These are phyloP conservation scores for Poeciliopsis turneri DNA, from an alignment of 2,797 vertebrate species.

Conservation along the genomic window DNA sequence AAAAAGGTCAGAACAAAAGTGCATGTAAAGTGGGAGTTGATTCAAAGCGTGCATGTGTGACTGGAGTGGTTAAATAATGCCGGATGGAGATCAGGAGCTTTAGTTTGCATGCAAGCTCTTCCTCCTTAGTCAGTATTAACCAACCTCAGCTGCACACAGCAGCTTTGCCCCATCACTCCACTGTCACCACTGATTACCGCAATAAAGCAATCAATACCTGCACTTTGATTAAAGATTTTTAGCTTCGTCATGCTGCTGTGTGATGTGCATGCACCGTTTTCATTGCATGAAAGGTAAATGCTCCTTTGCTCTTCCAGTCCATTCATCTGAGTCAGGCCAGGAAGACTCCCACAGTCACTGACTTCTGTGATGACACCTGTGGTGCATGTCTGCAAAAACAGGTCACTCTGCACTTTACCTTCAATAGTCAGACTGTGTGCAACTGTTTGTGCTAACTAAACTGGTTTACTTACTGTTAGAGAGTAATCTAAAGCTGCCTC, in stretches of 20 bases:
- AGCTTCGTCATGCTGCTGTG: not conserved
- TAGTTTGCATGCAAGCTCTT: not conserved
- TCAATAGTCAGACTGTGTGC: too few species aligned
- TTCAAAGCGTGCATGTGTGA: slow-evolving; percentile 6
- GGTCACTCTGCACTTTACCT: not conserved
- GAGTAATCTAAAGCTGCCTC: slow-evolving; percentile 8
- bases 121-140: slow-evolving; percentile 6
- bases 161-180: not conserved
- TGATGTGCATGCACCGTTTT: not conserved
- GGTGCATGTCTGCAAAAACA: slow-evolving; percentile 2
- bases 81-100: not conserved
- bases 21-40: slow-evolving; percentile 19
- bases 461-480: slow-evolving; percentile 1
- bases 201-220: slow-evolving; percentile 11
- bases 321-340: not conserved
- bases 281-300: not conserved
- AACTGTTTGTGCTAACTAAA: not conserved
- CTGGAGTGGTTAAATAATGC: slow-evolving; percentile 9
- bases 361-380: not conserved
- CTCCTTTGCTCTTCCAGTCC: not conserved
- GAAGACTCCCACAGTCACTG: not conserved
- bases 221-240: slow-evolving; percentile 1
- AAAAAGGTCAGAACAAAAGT: slow-evolving; percentile 20
- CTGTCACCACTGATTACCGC: not conserved
- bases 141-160: not conserved